Evolutionary conservation across 2,797 vertebrate species (phyloP).

Genomic region (Anisognathus igniventris): DNA sequence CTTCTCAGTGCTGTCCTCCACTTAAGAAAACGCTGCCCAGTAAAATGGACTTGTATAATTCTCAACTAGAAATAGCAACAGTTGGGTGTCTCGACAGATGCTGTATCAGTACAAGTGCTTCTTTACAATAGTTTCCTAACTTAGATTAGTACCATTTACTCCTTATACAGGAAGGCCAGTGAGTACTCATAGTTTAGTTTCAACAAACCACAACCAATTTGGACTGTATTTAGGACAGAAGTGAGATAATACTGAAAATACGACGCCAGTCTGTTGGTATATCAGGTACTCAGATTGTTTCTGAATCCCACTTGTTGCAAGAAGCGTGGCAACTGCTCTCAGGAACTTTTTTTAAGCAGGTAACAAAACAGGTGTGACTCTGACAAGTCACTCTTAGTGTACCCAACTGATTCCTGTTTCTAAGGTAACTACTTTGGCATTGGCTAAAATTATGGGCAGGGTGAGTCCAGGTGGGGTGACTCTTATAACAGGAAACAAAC

Average conservation of each 20-base stretch:
- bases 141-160: accelerated
- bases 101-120: not conserved
- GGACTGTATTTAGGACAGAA: not conserved
- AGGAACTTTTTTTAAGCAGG: not conserved
- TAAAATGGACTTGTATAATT: not conserved
- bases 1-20: accelerated
- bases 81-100: not conserved
- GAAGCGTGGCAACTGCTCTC: not conserved
- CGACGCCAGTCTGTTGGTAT: accelerated
- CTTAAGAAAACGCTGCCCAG: not conserved
- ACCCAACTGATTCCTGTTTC: not conserved
- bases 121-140: not conserved
- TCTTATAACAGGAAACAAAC: not conserved
- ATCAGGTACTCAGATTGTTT: not conserved
- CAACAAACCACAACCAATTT: accelerated
- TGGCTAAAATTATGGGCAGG: not conserved
- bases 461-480: not conserved
- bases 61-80: not conserved
- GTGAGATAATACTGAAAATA: not conserved
- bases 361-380: not conserved
- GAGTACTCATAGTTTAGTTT: not conserved
- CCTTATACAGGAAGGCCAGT: accelerated
- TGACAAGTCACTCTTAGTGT: not conserved
- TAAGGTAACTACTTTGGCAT: not conserved
- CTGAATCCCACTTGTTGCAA: not conserved